Percentiles rank a stretch among this genome's conserved stretches.
Evolutionary conservation across 2,888 invertebrate genomes (phyloP).

Genomic region (Tuberolachnus salignus): DNA sequence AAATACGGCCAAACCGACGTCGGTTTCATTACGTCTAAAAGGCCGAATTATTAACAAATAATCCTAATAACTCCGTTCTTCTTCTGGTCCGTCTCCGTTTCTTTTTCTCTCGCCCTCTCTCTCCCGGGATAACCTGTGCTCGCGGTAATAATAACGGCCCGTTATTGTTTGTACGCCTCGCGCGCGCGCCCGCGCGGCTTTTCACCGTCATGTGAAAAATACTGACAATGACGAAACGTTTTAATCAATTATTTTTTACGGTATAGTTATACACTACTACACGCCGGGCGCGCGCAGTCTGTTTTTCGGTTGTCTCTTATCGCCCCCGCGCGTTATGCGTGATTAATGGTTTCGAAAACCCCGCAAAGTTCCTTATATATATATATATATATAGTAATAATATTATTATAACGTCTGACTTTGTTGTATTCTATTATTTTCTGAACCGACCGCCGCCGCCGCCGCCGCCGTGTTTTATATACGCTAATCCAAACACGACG

Average conservation of each 20-base stretch:
- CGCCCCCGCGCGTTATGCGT: constrained; percentile 22
- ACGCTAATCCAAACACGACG: constrained; percentile 25
- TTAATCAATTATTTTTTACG: constrained; percentile 46
- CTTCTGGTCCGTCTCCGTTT: no score
- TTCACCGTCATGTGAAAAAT: constrained; percentile 44
- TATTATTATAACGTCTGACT: neutral
- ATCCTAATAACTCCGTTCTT: constrained; percentile 36
- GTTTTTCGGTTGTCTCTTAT: constrained; percentile 50
- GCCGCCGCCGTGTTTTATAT: neutral
- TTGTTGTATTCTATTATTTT: neutral
- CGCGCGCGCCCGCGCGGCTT: constrained; percentile 10
- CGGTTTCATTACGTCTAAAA: constrained; percentile 36
- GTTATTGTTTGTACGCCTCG: no score
- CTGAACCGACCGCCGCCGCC: no score
- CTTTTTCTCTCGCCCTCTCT: no score
- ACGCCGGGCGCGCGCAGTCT: constrained; percentile 5
- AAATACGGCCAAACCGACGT: no score
- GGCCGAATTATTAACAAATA: constrained; percentile 26
- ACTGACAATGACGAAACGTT: constrained; percentile 51
- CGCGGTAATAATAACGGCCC: no score
- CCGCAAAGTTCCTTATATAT: constrained; percentile 21
- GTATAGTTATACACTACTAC: no score
- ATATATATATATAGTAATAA: neutral
- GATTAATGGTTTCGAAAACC: constrained; percentile 47
- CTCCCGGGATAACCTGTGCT: no score